These are phyloP conservation scores for Apotomis betuletana DNA, from an alignment of 2,888 invertebrate species.

Conservation along the genomic window DNA sequence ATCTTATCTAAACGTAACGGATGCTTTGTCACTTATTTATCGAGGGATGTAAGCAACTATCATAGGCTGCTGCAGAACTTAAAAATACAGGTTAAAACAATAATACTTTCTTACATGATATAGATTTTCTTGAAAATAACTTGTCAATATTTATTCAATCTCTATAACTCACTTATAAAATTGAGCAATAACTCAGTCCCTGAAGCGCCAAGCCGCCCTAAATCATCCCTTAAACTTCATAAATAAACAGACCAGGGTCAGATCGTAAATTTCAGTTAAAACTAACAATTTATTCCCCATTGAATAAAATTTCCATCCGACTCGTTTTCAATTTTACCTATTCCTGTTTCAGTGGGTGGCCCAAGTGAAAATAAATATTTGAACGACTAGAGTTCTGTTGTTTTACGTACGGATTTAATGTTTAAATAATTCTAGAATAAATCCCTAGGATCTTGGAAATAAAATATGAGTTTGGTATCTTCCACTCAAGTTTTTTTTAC, in stretches of 20 bases:
- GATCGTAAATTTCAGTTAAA: conserved; percentile 51
- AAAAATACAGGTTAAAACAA: too few relatives aligned
- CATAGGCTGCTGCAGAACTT: too few relatives aligned
- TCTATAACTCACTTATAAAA: conserved; percentile 20
- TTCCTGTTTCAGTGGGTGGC: conserved; percentile 32
- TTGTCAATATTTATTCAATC: conserved; percentile 19
- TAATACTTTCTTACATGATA: background rate
- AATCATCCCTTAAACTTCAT: conserved; percentile 50
- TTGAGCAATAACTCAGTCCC: conserved; percentile 44
- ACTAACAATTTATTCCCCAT: conserved; percentile 48
- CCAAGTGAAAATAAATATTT: conserved; percentile 19
- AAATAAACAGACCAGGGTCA: conserved; percentile 55
- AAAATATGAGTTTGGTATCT: too few relatives aligned
- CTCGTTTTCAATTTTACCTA: conserved; percentile 43
- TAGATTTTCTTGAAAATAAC: background rate
- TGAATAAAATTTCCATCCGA: conserved; percentile 41
- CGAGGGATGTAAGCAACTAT: too few relatives aligned
- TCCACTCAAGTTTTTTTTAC: too few relatives aligned
- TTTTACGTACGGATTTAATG: background rate
- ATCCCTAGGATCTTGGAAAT: too few relatives aligned
- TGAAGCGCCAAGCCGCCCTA: conserved; percentile 43
- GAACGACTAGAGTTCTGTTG: background rate
- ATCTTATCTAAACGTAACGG: too few relatives aligned
- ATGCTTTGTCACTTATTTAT: too few relatives aligned
- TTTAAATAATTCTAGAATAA: too few relatives aligned